A percentile compares a stretch with the other conserved stretches of the same genome.
phyloP scores from a whole-genome alignment of 2,113 vertebrate genomes.

The Haliaeetus leucogaster region DNA sequence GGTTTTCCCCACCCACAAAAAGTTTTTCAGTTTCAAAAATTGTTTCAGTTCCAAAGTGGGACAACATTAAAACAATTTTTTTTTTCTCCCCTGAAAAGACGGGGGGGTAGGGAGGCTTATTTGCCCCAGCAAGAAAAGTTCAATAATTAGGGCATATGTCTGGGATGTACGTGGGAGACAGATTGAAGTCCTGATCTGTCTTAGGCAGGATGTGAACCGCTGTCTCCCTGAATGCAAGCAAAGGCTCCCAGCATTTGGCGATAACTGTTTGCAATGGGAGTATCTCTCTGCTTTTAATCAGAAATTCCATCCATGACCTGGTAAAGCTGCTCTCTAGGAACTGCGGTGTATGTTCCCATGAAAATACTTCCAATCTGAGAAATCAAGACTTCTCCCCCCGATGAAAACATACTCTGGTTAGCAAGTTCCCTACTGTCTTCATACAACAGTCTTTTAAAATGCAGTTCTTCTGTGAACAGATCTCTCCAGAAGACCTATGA shows the following conservation, averaged over 20 bases:
- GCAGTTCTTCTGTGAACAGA: neutral
- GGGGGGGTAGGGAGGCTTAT: neutral
- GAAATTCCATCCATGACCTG: neutral
- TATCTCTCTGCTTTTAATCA: slow-evolving; percentile 1
- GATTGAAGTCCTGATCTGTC: neutral
- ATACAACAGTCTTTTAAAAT: neutral
- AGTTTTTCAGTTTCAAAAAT: slow-evolving; percentile 31
- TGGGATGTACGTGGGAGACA: neutral
- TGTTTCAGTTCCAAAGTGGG: neutral
- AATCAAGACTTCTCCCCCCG: neutral
- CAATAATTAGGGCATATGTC: neutral
- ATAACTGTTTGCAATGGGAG: neutral
- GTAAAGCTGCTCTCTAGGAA: neutral
- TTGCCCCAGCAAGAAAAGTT: neutral
- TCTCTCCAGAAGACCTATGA: neutral
- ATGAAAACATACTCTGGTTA: neutral
- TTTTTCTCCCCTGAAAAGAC: neutral
- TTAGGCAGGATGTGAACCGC: neutral
- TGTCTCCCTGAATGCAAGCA: neutral
- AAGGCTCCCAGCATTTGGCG: neutral
- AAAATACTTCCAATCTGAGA: neutral
- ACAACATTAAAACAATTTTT: neutral
- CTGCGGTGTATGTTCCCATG: neutral
- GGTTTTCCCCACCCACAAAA: neutral
- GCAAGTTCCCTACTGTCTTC: neutral